Evolutionary conservation across 2,113 vertebrate genomes (phyloP), one percentile per base, ranked within the genome.

Genomic region (Lophotis ruficrista): DNA sequence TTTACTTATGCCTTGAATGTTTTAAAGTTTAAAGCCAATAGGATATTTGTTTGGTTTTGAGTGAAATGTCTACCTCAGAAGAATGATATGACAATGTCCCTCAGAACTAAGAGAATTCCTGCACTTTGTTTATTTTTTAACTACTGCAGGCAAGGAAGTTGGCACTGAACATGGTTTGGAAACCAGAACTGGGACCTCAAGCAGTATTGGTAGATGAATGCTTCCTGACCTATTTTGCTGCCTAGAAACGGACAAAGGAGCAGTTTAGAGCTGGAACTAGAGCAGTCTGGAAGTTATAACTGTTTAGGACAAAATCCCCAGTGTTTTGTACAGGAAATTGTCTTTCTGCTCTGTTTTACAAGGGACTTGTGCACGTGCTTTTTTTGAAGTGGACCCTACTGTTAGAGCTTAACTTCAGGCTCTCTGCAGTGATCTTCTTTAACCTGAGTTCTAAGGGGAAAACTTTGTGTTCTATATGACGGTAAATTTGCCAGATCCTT

Each of bases 211-310:
- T 66, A 81, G 43, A 51, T 87, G 53, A 91, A 76, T 19, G 17
- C n/a, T 89, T 89, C n/a, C 86, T 89, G 83, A 31, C 38, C 54
- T 93, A 13, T 83, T 87, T 93, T 83, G 43, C 56, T 91, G n/a
- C 77, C 43, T 83, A 58, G 43, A 71, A 83, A 73, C 54, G 83
- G 45, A 53, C 53, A 91, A 86, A 93, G 37, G 62, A 86, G 47
- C 37, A 53, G 27, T 61, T 73, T 79, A 83, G 66, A 66, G 41
- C 47, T 94, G 35, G 51, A 83, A 83, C 8, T 61, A 41, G n/a
- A 89, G 51, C 57, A 58, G 24, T 54, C 93, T 89, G 84, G 80
- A 91, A 83, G 57, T 75, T 83, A 62, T 71, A 93, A 83, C 48
- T 33, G 13, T 62, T 91, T 37, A 58, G 38, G 57, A 84, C 47